Evolutionary conservation across 2,113 vertebrate genomes (phyloP).

Genomic region (Scophthalmus maximus): DNA sequence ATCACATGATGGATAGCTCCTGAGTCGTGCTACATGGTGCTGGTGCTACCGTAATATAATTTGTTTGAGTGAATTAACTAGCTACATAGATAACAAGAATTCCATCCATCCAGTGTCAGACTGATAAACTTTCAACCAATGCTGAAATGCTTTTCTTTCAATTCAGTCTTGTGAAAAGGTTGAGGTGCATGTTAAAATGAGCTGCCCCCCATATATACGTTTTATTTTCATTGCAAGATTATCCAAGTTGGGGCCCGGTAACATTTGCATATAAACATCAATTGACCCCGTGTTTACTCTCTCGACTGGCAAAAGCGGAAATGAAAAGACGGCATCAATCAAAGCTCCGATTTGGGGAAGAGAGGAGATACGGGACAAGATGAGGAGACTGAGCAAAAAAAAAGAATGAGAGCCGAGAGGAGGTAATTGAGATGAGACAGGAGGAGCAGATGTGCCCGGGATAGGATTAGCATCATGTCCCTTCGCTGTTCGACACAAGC

Average conservation of each 20-base stretch:
- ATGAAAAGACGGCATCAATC: not conserved
- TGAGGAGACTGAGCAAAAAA: not conserved
- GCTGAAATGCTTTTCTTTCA: no score
- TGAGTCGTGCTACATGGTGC: not conserved
- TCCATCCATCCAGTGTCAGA: not conserved
- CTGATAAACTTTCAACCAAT: not conserved
- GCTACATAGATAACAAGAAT: not conserved
- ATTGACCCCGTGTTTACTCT: not conserved
- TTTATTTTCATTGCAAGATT: not conserved
- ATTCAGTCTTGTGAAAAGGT: not conserved
- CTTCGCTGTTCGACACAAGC: not conserved
- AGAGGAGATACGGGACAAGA: no score
- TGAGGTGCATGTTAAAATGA: not conserved
- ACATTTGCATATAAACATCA: constrained; percentile 1
- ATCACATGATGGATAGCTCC: no score
- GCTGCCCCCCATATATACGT: not conserved
- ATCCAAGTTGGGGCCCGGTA: not conserved
- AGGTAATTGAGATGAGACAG: not conserved
- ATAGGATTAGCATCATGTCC: not conserved
- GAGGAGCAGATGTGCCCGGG: not conserved
- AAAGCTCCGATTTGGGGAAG: not conserved
- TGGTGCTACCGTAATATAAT: not conserved
- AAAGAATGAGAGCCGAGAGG: not conserved
- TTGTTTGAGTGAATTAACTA: not conserved
- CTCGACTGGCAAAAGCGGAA: not conserved